Base-by-base conservation (phyloP, 2,797 vertebrate genomes). In the Psittacula echo region DNA sequence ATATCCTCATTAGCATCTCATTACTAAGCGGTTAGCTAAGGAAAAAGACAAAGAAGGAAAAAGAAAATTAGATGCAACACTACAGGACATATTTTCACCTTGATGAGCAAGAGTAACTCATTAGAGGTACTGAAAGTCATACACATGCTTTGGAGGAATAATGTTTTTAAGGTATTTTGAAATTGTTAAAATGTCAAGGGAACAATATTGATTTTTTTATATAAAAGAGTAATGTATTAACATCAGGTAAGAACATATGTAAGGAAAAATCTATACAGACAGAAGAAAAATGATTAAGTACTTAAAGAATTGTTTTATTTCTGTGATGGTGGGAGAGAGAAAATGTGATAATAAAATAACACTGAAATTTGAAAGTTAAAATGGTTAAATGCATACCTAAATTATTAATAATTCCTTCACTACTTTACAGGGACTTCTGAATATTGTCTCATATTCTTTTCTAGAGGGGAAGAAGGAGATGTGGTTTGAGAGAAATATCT, bases 41-140 rank as follows among this genome's bases (percentile, higher is more conserved):
- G 66, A 92, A 92, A 95, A 94, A 85, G 83, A 94, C 90, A 94
- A 93, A 92, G 92, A 91, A 80, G 51, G 80, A 73, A 87, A 85
- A 87, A 72, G 68, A 84, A 96, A 96, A 96, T 97, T 74, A 94
- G 85, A 83, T 95, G 83, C 74, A 94, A 66, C 27, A 67, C 47
- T 87, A 87, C 26, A 89, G 48, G 71, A 68, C 42, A 68, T 85
- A 89, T 85, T 95, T 93, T 94, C 85, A 96, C 94, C 91, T 97
- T 95, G 96, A 93, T 94, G 83, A 94, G 48, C 67, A 92, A 80
- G 77, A 85, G 19, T 61, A 95, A 94, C 77, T 96, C 83, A 77
- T 96, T 90, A 85, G 42, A 53, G 77, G 30, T 77, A 67, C 26
- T 94, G 77, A 93, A 96, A 93, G 87, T 93, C 93, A 86, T 65